Percentiles rank a stretch among this genome's conserved stretches.
Evolutionary conservation across 1,140 invertebrate genomes (phyloP).

Genomic region (Psilanteris sp.): DNA sequence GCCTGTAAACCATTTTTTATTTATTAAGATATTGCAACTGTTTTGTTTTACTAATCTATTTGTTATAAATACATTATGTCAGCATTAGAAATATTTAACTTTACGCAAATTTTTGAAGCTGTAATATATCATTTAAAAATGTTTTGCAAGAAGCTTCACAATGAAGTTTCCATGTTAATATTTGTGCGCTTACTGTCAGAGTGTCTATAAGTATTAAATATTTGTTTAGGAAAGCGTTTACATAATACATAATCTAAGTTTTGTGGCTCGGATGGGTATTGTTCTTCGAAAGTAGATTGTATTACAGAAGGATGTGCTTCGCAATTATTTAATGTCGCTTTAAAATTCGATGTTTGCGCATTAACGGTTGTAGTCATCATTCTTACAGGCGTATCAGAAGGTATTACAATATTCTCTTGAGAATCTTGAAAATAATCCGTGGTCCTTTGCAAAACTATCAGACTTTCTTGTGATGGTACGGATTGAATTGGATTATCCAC

Average conservation of each 20-base stretch:
- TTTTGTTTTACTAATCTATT: too few relatives aligned
- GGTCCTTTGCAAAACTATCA: slow-evolving; percentile 44
- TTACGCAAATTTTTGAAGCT: too few relatives aligned
- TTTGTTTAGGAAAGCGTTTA: slow-evolving; percentile 68
- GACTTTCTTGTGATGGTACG: slow-evolving; percentile 59
- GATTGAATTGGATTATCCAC: slow-evolving; percentile 38
- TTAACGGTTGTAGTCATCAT: slow-evolving; percentile 1
- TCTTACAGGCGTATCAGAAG: too few relatives aligned
- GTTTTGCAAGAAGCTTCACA: slow-evolving; percentile 62
- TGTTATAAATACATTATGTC: too few relatives aligned
- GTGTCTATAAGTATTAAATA: slow-evolving; percentile 55
- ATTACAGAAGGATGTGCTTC: slow-evolving; percentile 50
- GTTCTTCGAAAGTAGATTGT: slow-evolving; percentile 71
- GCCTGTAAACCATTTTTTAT: too few relatives aligned
- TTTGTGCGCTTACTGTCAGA: slow-evolving; percentile 67
- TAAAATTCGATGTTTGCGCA: background rate
- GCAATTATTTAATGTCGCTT: background rate
- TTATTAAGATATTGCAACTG: too few relatives aligned
- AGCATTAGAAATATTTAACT: too few relatives aligned
- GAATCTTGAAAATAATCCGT: slow-evolving; percentile 16
- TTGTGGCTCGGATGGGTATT: slow-evolving; percentile 47
- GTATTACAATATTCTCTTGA: slow-evolving; percentile 10
- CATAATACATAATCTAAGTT: slow-evolving; percentile 58
- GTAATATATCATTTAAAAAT: too few relatives aligned
- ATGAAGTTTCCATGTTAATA: slow-evolving; percentile 77